Evolutionary conservation across 2,888 invertebrate species (phyloP).

Genomic region (Danaus chrysippus): DNA sequence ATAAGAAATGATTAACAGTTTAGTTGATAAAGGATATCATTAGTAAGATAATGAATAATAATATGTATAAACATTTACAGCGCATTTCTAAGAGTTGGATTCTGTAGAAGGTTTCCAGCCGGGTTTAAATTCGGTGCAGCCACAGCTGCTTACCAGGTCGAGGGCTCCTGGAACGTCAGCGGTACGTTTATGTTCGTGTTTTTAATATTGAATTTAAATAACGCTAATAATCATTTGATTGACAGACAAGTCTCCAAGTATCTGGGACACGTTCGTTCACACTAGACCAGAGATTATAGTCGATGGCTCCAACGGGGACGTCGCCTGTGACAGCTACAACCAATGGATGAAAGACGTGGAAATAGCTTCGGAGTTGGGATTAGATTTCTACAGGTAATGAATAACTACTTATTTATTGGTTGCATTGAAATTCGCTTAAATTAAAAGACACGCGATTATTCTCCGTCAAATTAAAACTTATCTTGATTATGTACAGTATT

Average conservation of each 20-base stretch:
- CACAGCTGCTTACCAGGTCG: slow-evolving; percentile 58
- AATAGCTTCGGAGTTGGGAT: no score
- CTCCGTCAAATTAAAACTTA: no score
- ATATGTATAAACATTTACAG: neutral
- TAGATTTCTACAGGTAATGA: no score
- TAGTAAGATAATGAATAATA: neutral
- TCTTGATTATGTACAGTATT: no score
- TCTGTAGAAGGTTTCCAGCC: slow-evolving; percentile 40
- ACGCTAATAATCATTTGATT: slow-evolving; percentile 9
- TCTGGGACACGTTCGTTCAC: slow-evolving; percentile 70
- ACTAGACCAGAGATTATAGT: slow-evolving; percentile 24
- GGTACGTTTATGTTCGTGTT: slow-evolving; percentile 41
- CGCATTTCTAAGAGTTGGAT: neutral
- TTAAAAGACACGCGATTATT: no score
- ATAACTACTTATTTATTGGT: no score
- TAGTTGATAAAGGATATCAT: no score
- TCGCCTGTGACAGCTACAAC: no score
- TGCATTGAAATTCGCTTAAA: no score
- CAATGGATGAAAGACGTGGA: no score
- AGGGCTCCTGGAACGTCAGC: slow-evolving; percentile 63
- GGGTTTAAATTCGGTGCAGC: slow-evolving; percentile 55
- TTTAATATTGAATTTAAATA: neutral
- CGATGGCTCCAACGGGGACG: slow-evolving; percentile 72
- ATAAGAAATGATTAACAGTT: no score
- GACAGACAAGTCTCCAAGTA: slow-evolving; percentile 75